These are phyloP conservation scores for Drosophila lacicola DNA, from an alignment of 2,888 invertebrate genomes.

Conservation along the genomic window DNA sequence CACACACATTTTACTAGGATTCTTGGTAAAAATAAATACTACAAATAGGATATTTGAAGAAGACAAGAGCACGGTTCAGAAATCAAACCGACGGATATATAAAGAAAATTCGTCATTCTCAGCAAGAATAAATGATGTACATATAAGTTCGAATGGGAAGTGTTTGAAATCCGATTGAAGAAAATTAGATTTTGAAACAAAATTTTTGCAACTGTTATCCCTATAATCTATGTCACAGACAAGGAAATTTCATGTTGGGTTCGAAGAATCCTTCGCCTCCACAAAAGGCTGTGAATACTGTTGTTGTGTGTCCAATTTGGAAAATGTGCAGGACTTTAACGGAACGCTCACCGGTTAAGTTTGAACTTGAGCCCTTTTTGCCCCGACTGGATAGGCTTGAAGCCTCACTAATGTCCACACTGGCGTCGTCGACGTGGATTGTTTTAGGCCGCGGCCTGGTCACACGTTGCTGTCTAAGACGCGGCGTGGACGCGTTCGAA, in stretches of 20 bases:
- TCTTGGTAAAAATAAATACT: background rate
- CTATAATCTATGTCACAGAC: background rate
- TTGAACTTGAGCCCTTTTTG: slow-evolving; percentile 93
- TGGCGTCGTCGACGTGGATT: slow-evolving; percentile 94
- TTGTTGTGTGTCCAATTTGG: slow-evolving; percentile 19
- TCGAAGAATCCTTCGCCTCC: background rate
- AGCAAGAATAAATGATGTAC: too few species aligned
- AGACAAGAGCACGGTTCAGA: background rate
- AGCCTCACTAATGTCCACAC: slow-evolving; percentile 91
- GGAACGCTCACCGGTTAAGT: slow-evolving; percentile 90
- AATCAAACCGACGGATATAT: too few species aligned
- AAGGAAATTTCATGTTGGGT: background rate
- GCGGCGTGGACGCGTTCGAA: slow-evolving; percentile 85
- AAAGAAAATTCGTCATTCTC: too few species aligned
- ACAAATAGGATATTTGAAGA: background rate
- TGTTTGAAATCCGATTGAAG: too few species aligned
- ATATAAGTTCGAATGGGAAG: too few species aligned
- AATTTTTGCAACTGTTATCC: too few species aligned
- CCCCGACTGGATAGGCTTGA: slow-evolving; percentile 90
- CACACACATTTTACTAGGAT: slow-evolving; percentile 1
- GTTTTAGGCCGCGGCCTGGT: slow-evolving; percentile 94
- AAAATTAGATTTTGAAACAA: too few species aligned
- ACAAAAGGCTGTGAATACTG: slow-evolving; percentile 7
- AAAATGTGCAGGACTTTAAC: background rate
- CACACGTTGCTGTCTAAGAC: slow-evolving; percentile 88